Percentiles rank a stretch among this genome's conserved stretches.
These are phyloP conservation scores for Drosophila flavopinicola DNA, from an alignment of 2,888 invertebrate genomes.

Conservation along the genomic window DNA sequence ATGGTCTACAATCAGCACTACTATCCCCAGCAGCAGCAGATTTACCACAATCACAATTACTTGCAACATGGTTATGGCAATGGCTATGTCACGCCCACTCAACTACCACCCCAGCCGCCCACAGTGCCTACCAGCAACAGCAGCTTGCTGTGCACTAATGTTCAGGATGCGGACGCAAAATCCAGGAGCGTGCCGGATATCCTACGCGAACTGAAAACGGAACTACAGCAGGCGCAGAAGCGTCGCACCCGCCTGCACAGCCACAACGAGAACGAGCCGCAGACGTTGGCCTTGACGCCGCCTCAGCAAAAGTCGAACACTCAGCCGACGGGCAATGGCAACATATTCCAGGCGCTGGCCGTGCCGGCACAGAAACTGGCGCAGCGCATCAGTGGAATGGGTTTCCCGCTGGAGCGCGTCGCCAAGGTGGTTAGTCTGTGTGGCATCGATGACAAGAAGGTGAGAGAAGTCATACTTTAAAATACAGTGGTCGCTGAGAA, in stretches of 20 bases:
- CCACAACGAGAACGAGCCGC: constrained; percentile 83
- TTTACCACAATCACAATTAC: constrained; percentile 83
- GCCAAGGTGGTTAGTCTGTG: constrained; percentile 91
- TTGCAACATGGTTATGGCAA: constrained; percentile 61
- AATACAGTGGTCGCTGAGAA: not conserved
- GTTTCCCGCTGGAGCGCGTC: constrained; percentile 92
- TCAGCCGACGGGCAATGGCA: constrained; percentile 8
- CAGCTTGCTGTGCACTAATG: constrained; percentile 7
- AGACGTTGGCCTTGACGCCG: constrained; percentile 17
- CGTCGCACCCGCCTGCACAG: constrained; percentile 86
- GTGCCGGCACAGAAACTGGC: constrained; percentile 88
- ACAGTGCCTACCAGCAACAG: constrained; percentile 10
- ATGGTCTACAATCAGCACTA: constrained; percentile 58
- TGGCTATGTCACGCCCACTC: constrained; percentile 60
- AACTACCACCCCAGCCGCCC: constrained; percentile 18
- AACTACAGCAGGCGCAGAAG: constrained; percentile 86
- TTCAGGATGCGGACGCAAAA: constrained; percentile 73
- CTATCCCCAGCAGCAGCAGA: constrained; percentile 52
- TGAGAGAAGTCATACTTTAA: constrained; percentile 4
- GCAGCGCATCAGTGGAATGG: constrained; percentile 92
- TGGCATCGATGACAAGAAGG: constrained; percentile 89
- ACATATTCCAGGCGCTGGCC: constrained; percentile 59
- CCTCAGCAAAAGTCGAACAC: constrained; percentile 21
- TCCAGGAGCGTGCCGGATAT: constrained; percentile 90
- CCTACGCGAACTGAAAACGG: constrained; percentile 89